Evolutionary conservation across 2,797 vertebrate species (phyloP), one percentile per base, ranked within the genome.

Genomic region (Muraenolepis orangiensis): DNA sequence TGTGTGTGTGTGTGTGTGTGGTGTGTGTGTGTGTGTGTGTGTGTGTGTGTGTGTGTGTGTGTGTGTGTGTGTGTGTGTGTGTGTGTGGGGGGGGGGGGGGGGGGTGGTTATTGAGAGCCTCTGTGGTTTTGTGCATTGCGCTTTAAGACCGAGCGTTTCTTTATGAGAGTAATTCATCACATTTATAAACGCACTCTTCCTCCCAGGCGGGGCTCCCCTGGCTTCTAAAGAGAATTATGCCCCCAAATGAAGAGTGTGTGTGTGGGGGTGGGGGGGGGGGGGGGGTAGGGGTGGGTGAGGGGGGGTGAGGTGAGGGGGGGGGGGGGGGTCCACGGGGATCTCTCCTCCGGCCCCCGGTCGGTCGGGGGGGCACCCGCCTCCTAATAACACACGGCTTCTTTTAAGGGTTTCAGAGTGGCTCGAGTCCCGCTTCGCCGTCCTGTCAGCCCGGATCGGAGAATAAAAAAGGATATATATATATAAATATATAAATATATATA

Each of bases 101-200:
- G 57, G 57, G 46, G 20, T 11, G 6, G 57, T 61, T 61, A 61
- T 61, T 61, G 57, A 61, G 57, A 26, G 57, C 11, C 57, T 61
- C 4, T 1, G 57, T 12, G 57, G 57, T 61, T 61, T 26, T 23
- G 57, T 61, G 57, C 0, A 23, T n/a, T 46, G 8, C n/a, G 23
- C 7, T 26, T 61, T 26, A 26, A 26, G 23, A 61, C 66, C 66
- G 14, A 31, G 28, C 29, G 12, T 31, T 67, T 31, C 29, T 67
- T 67, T 67, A 67, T 67, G 66, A 67, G 66, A 31, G 66, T 67
- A 67, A 67, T 67, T 67, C 66, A 67, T 67, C 66, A 67, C 66
- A 29, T 30, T 30, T 67, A 67, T 67, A 67, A 67, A 67, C 66
- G 66, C 66, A 29, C 66, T 67, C 66, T 67, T 16, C 66, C 66